A percentile compares a stretch with the other conserved stretches of the same genome.
Evolutionary conservation across 2,797 vertebrate species (phyloP).

Genomic region (Peromyscus attwateri): DNA sequence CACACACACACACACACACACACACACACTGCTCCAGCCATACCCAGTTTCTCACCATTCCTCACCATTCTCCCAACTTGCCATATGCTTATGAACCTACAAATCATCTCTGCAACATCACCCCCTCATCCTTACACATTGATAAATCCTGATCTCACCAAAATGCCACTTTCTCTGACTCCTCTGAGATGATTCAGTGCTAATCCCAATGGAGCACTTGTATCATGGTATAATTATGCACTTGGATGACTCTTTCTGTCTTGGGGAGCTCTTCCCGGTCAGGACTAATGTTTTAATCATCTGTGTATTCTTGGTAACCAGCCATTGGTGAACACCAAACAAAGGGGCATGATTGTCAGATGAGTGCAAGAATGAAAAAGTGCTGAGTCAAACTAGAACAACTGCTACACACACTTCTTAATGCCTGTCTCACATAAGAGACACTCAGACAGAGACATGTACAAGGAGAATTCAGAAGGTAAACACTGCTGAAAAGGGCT

Average conservation of each 20-base stretch:
- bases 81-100: not conserved
- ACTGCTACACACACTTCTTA: not conserved
- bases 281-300: slow-evolving; percentile 48
- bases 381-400: slow-evolving; percentile 10
- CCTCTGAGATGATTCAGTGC: slow-evolving; percentile 55
- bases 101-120: slow-evolving; percentile 7
- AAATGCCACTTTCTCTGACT: slow-evolving; percentile 39
- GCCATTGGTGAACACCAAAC: slow-evolving; percentile 40
- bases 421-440: not conserved
- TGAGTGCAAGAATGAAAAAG: not conserved
- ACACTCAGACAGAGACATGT: not conserved
- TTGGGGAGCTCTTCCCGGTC: slow-evolving; percentile 51
- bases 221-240: not conserved
- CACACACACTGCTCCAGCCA: not conserved
- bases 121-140: slow-evolving; percentile 20
- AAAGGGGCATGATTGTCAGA: slow-evolving; percentile 2
- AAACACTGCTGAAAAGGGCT: slow-evolving; percentile 2
- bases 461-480: not conserved
- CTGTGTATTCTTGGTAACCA: slow-evolving; percentile 43
- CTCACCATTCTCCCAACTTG: not conserved
- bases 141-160: slow-evolving; percentile 35
- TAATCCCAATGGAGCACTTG: not conserved
- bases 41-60: slow-evolving; percentile 13
- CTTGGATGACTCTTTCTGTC: slow-evolving; percentile 25
- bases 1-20: not conserved